phyloP scores from a whole-genome alignment of 2,113 vertebrate genomes.

The Elephantulus edwardii region DNA sequence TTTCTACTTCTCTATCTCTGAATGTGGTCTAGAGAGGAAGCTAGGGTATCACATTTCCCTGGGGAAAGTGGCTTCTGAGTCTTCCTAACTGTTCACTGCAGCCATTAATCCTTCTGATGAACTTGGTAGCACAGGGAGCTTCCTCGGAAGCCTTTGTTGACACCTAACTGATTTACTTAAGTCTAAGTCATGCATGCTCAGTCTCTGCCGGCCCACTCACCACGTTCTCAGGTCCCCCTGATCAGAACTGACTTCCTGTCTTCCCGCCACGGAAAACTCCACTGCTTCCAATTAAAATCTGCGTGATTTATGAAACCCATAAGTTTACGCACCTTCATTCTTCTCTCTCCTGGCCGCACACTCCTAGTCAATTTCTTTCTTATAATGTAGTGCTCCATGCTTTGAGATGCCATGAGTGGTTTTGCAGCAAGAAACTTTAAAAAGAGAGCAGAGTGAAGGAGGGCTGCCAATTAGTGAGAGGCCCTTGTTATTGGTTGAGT shows the following conservation, averaged over 20 bases:
- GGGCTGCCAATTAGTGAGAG: background rate
- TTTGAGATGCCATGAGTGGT: conserved; percentile 7
- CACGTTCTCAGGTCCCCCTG: conserved; percentile 72
- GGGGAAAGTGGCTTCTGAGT: conserved; percentile 27
- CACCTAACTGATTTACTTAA: conserved; percentile 83
- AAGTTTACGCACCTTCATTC: conserved; percentile 79
- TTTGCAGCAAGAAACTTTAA: background rate
- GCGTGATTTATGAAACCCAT: conserved; percentile 83
- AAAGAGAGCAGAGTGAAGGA: background rate
- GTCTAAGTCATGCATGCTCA: conserved; percentile 79
- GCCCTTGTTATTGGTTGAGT: background rate
- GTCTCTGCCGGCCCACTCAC: conserved; percentile 54
- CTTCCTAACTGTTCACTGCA: background rate
- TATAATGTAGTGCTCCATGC: conserved; percentile 53
- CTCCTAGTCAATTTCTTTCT: conserved; percentile 76
- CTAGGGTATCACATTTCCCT: background rate
- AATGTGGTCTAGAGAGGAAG: background rate
- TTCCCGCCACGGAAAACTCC: conserved; percentile 66
- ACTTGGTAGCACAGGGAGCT: conserved; percentile 37
- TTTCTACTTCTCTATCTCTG: background rate
- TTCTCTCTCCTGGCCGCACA: conserved; percentile 68
- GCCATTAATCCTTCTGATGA: conserved; percentile 1
- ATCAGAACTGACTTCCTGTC: conserved; percentile 75
- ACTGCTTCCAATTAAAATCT: conserved; percentile 83
- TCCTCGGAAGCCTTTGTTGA: conserved; percentile 76